Conservation (phyloP, 1,140 invertebrate species). For the Magallana gigas region DNA sequence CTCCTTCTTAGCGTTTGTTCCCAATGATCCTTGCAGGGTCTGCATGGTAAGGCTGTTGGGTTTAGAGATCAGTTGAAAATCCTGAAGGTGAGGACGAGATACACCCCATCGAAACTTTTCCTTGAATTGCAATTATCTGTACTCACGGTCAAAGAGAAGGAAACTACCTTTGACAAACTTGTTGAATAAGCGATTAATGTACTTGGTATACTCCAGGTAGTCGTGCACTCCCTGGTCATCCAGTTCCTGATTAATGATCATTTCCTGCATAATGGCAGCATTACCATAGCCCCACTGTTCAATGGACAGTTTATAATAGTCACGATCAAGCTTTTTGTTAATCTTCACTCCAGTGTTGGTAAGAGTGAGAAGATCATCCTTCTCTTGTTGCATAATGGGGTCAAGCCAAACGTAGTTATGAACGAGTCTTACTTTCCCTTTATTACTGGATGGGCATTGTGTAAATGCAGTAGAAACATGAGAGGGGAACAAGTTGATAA, state of each 20-base stretch:
- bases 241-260: slow-evolving; percentile 9
- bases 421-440: neutral
- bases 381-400: neutral
- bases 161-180: neutral
- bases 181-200: slow-evolving; percentile 13
- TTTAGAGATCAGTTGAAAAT: slow-evolving; percentile 38
- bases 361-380: slow-evolving; percentile 7
- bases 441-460: neutral
- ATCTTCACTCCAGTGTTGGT: neutral
- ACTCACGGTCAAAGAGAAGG: slow-evolving; percentile 29
- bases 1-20: neutral
- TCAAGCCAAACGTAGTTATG: slow-evolving; percentile 14
- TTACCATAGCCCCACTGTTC: slow-evolving; percentile 20
- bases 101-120: too few relatives aligned
- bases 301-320: too few relatives aligned
- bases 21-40: slow-evolving; percentile 13
- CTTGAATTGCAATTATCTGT: too few relatives aligned
- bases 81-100: too few relatives aligned
- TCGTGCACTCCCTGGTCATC: neutral
- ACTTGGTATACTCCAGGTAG: neutral
- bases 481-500: slow-evolving; percentile 3
- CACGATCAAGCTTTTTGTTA: too few relatives aligned
- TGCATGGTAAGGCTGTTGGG: neutral
- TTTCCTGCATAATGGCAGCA: slow-evolving; percentile 11
- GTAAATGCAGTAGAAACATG: neutral